Evolutionary conservation across 2,888 invertebrate genomes (phyloP), one percentile per base, ranked within the genome.

Genomic region (Drosophila nigritarsus): DNA sequence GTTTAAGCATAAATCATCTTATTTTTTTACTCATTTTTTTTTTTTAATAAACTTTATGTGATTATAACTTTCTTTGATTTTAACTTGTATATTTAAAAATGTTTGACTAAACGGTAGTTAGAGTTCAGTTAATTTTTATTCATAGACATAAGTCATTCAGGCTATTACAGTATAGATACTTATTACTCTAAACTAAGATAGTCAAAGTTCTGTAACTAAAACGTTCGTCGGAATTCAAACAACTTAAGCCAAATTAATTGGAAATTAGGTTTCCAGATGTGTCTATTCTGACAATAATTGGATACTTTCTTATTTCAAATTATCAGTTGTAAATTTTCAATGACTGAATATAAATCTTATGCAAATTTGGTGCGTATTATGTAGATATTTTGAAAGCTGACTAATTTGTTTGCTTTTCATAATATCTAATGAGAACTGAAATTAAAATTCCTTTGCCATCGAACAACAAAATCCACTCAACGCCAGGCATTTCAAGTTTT

Each of bases 401-500:
- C 29, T 29, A 6, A 29, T 29, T 29, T 7, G 6, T 29, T 29
- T 29, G 7, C 29, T 29, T 7, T 38, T 1, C 8, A 30, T 30
- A 30, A 8, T 30, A 30, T 30, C 8, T 8, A 30, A 30, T 0
- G 0, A 30, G 0, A 30, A 30, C 30, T 30, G 8, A 30, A 30
- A 30, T 30, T 30, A 8, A 30, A 30, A 30, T 38, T 0, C 84
- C 85, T 87, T 86, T 38, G 65, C 63, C 68, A 79, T 80, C 67
- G 80, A 85, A 85, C 87, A 87, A 65, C 75, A 73, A 87, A 83
- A 83, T 82, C 87, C 85, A 83, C 87, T 84, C 82, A 79, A 60
- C 63, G 50, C 40, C 27, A 38, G 73, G 69, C 45, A 76, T 60
- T 70, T 66, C 56, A 65, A 66, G 54, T 50, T 20, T 13, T 58